Conservation (phyloP, 2,888 invertebrate species). For the Congeria kusceri region DNA sequence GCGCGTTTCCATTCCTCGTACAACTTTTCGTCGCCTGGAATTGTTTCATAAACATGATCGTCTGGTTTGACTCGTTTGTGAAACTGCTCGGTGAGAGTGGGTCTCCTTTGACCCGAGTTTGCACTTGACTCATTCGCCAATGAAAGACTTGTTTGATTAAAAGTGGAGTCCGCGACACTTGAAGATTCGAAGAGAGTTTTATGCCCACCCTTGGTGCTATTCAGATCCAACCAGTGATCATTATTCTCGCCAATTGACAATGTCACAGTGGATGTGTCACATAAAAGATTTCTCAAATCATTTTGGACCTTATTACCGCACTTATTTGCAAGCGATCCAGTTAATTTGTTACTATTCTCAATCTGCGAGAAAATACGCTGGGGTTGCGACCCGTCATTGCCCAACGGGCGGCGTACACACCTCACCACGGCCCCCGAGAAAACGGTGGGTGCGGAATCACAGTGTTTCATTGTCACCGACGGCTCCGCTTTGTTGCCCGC, state of each 20-base stretch:
- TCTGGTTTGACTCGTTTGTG: conserved; percentile 60
- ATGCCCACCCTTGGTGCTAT: conserved; percentile 46
- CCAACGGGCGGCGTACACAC: conserved; percentile 68
- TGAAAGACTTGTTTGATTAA: conserved; percentile 50
- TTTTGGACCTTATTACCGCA: conserved; percentile 63
- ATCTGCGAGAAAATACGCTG: conserved; percentile 46
- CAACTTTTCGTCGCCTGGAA: conserved; percentile 70
- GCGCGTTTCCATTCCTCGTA: conserved; percentile 70
- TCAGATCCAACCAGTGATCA: conserved; percentile 42
- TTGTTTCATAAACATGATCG: conserved; percentile 74
- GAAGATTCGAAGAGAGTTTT: conserved; percentile 37
- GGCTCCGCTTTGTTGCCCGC: conserved; percentile 43
- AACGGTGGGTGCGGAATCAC: conserved; percentile 35
- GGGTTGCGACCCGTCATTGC: conserved; percentile 45
- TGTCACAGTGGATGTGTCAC: conserved; percentile 59
- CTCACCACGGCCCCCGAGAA: conserved; percentile 56
- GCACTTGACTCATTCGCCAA: conserved; percentile 43
- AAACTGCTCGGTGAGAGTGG: conserved; percentile 57
- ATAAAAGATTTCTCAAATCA: conserved; percentile 63
- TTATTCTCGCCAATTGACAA: conserved; percentile 53
- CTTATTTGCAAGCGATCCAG: conserved; percentile 22
- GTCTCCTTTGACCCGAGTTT: conserved; percentile 42
- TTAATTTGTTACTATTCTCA: conserved; percentile 49
- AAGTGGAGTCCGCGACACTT: conserved; percentile 39
- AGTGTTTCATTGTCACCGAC: conserved; percentile 23